Evolutionary conservation across 1,140 invertebrate species (phyloP).

Genomic region (Magallana angulata): DNA sequence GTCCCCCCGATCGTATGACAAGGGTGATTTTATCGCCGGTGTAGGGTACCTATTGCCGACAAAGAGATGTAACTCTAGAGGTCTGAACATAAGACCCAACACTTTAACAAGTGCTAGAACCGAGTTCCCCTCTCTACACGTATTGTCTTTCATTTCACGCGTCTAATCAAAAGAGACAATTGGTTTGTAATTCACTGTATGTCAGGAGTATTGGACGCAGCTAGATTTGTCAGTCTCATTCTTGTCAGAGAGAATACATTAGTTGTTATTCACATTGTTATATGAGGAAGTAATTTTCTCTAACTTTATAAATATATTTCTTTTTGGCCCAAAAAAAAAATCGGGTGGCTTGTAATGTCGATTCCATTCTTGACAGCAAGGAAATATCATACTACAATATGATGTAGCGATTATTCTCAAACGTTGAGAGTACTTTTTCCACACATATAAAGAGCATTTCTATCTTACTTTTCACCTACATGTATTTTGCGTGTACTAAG

Average conservation of each 20-base stretch:
- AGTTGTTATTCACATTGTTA: no score
- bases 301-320: neutral
- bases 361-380: no score
- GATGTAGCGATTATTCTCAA: no score
- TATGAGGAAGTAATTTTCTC: neutral
- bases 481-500: neutral
- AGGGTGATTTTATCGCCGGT: constrained; percentile 29
- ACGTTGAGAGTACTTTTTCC: no score
- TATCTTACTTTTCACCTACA: neutral
- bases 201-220: no score
- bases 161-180: neutral
- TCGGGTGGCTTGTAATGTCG: neutral
- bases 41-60: constrained; percentile 3
- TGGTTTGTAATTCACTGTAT: no score
- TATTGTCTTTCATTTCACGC: constrained; percentile 3
- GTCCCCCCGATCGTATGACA: neutral
- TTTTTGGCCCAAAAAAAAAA: neutral
- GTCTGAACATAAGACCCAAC: neutral
- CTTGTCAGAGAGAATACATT: neutral
- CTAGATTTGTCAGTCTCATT: neutral
- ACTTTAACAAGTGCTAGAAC: neutral
- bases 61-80: constrained; percentile 27
- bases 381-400: no score
- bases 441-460: no score
- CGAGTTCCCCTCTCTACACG: neutral